Evolutionary conservation across 2,888 invertebrate species (phyloP), one percentile per base, ranked within the genome.

Genomic region (Limnephilus lunatus): DNA sequence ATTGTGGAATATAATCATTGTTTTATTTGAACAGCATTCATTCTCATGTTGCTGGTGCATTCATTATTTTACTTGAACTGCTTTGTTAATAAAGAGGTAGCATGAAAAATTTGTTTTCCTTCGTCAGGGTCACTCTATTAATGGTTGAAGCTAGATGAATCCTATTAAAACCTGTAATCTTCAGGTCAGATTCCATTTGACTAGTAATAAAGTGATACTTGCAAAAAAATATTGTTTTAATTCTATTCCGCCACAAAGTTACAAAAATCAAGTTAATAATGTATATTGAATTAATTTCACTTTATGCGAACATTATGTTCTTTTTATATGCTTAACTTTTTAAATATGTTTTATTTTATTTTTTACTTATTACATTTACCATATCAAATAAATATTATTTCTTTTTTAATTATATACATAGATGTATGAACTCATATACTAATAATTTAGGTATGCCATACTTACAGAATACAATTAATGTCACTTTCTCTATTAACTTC

Each of bases 371-470:
- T 82, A 88, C 19, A 87, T 92, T 81, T 81, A 89, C 85, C 89
- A 89, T 92, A 91, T 91, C 91, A 92, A 80, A 87, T n/a, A 85
- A 85, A 88, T 44, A 81, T 83, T 86, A 53, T 68, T 90, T 90
- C 44, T 39, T n/a, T 85, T 86, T 90, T 85, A 53, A 90, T 90
- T 83, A 80, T 86, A 90, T 90, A 83, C 86, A 86, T 90, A 85
- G 68, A 48, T 92, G 88, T 92, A 68, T 85, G 81, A 91, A 91
- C 89, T 83, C 88, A 92, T 89, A 91, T 89, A 93, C 86, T 92
- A 91, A 53, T 53, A 48, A 53, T 90, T 90, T 92, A 93, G 92
- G 91, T 93, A 93, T 91, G 93, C 93, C 93, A 93, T 93, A 91
- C 87, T 86, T 91, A 92, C 92, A 90, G 81, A 92, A 91, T 92